Base-by-base conservation (phyloP, 2,888 invertebrate genomes). In the Drosophila siamana region DNA sequence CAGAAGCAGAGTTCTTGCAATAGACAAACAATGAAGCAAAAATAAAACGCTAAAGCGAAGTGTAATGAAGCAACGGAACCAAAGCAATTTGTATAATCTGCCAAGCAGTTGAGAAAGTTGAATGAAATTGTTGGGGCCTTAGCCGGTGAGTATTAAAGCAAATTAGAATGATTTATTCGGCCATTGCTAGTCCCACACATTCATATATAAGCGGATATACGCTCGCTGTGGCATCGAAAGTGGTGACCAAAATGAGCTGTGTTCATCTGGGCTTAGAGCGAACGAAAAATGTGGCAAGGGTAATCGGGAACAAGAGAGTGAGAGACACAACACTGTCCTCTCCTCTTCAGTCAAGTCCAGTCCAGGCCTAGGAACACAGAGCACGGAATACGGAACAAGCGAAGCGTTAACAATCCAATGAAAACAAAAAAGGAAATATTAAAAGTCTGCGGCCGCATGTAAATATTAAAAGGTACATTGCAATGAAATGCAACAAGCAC, bases 1-100 rank as follows among this genome's bases (percentile, higher is more conserved):
- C 22, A 24, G 19, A 24, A 13, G 54, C 9, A 43, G 30, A 30
- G 50, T 55, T 48, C 55, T 57, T 48, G 54, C 56, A 70, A 82
- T 78, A 88, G 88, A 79, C 82, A 88, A 88, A 86, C 81, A 86
- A 80, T 73, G 60, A 60, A 28, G 72, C 47, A 69, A 61, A 68
- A 86, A 74, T 71, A 65, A 74, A 79, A 74, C 65, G 74, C 60
- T 78, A 66, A 72, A 74, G 62, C 61, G 56, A 65, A 73, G 66
- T 70, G 57, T 71, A 84, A 86, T 78, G 74, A 78, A 68, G 69
- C 88, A 80, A 75, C 67, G 70, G 68, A 63, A 76, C 48, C 66
- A 59, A 68, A 69, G 86, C 67, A 86, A 86, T 86, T 88, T 78
- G 63, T 69, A 40, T 72, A 73, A 82, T 73, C 69, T 64, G 47